A percentile compares a stretch with the other conserved stretches of the same genome.
These are phyloP conservation scores for Oryzias sinensis DNA, from an alignment of 2,797 vertebrate species.

Conservation along the genomic window DNA sequence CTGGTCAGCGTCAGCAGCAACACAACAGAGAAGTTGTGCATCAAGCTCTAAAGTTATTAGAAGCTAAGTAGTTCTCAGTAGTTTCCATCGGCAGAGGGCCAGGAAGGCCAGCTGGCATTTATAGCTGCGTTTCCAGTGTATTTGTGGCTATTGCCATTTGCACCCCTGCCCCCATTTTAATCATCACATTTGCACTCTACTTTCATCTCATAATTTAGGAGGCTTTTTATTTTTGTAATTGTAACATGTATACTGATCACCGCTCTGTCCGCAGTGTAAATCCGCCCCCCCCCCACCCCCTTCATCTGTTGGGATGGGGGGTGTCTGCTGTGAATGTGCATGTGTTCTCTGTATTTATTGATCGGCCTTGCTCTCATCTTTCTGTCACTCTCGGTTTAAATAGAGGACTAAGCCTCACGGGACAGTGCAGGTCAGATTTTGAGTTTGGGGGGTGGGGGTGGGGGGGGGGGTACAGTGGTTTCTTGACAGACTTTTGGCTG, in stretches of 20 bases:
- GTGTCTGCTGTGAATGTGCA: constrained; percentile 47
- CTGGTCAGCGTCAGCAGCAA: too few species aligned
- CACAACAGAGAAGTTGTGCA: not conserved
- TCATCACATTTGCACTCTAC: constrained; percentile 72
- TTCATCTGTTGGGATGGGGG: constrained; percentile 38
- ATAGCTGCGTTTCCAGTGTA: constrained; percentile 65
- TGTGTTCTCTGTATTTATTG: constrained; percentile 69
- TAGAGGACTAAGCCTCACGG: constrained; percentile 36
- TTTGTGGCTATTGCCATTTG: constrained; percentile 66
- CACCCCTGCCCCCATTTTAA: constrained; percentile 62
- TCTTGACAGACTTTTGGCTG: constrained; percentile 62
- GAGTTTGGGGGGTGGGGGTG: too few species aligned
- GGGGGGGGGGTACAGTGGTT: constrained; percentile 40
- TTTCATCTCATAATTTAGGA: constrained; percentile 76
- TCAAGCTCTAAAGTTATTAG: constrained; percentile 28
- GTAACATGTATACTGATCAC: constrained; percentile 54
- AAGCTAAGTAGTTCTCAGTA: constrained; percentile 61
- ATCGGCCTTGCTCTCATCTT: constrained; percentile 70
- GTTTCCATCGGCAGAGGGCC: constrained; percentile 57
- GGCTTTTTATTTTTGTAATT: constrained; percentile 78
- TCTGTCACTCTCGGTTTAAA: constrained; percentile 68
- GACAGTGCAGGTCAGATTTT: constrained; percentile 28
- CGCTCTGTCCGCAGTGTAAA: constrained; percentile 56
- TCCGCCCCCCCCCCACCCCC: constrained; percentile 24
- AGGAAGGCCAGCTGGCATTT: constrained; percentile 65